phyloP scores from a whole-genome alignment of 2,113 vertebrate genomes.

The Pseudonaja textilis region DNA sequence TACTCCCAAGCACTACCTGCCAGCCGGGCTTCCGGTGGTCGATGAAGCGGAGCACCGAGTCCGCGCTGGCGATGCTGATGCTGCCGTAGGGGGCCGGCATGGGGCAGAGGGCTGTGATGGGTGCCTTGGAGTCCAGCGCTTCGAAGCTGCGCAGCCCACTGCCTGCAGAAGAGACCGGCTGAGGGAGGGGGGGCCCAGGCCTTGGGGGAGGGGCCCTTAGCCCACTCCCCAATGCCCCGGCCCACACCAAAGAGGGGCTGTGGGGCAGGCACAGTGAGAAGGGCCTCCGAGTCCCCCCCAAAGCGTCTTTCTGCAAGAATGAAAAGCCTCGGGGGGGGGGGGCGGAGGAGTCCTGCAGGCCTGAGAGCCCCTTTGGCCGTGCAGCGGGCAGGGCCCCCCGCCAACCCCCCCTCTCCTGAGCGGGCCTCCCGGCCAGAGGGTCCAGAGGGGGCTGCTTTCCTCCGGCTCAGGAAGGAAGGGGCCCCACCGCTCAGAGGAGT shows the following conservation, averaged over 20 bases:
- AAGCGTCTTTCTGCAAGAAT: no score
- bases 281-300: no score
- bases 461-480: neutral
- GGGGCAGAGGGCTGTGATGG: conserved; percentile 88
- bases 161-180: conserved; percentile 65
- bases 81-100: conserved; percentile 93
- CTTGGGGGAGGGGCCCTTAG: neutral
- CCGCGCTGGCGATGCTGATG: conserved; percentile 87
- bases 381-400: neutral
- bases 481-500: no score
- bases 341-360: neutral
- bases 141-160: conserved; percentile 88
- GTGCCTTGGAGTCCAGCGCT: conserved; percentile 85
- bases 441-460: neutral
- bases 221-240: neutral
- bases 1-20: conserved; percentile 74
- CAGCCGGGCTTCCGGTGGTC: conserved; percentile 92
- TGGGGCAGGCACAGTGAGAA: neutral
- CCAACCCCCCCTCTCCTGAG: no score
- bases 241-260: neutral
- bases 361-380: neutral
- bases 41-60: conserved; percentile 93
- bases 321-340: no score
- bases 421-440: accelerated
- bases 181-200: neutral